A percentile compares a stretch with the other conserved stretches of the same genome.
phyloP scores from a whole-genome alignment of 2,888 invertebrate genomes.

The Criorhina ranunculi region DNA sequence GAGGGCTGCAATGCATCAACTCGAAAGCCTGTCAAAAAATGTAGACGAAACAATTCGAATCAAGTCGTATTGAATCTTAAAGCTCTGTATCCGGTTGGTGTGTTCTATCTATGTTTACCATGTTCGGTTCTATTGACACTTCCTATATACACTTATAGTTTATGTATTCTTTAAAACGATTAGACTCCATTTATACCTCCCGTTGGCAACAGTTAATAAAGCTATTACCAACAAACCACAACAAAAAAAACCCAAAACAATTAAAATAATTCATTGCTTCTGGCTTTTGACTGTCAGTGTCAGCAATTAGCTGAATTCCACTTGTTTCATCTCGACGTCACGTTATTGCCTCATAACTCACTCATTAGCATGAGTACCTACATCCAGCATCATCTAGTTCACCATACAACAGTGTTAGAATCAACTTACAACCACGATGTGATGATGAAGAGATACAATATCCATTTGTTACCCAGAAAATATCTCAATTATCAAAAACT shows the following conservation, averaged over 20 bases:
- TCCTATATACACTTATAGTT: slow-evolving; percentile 16
- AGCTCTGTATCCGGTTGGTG: too few relatives aligned
- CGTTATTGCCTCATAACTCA: slow-evolving; percentile 24
- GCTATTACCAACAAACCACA: slow-evolving; percentile 41
- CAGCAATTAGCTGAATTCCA: slow-evolving; percentile 63
- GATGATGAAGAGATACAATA: slow-evolving; percentile 60
- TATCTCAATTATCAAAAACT: slow-evolving; percentile 68
- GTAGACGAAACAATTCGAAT: too few relatives aligned
- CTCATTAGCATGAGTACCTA: slow-evolving; percentile 25
- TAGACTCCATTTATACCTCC: slow-evolving; percentile 4
- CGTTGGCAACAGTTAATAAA: slow-evolving; percentile 44
- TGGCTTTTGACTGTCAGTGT: slow-evolving; percentile 34
- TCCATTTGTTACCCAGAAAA: slow-evolving; percentile 63
- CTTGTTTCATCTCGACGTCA: slow-evolving; percentile 39
- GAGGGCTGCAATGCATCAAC: too few relatives aligned
- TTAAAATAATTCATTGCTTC: slow-evolving; percentile 65
- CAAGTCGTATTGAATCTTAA: too few relatives aligned
- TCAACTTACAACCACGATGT: slow-evolving; percentile 24
- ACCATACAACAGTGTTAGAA: slow-evolving; percentile 27
- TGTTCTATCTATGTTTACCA: too few relatives aligned
- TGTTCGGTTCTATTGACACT: slow-evolving; percentile 6
- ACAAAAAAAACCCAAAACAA: slow-evolving; percentile 32
- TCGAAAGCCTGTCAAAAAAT: too few relatives aligned
- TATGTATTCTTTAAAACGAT: slow-evolving; percentile 17
- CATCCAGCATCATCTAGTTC: slow-evolving; percentile 49